Evolutionary conservation across 2,888 invertebrate species (phyloP), one percentile per base, ranked within the genome.

Genomic region (Orgyia antiqua): DNA sequence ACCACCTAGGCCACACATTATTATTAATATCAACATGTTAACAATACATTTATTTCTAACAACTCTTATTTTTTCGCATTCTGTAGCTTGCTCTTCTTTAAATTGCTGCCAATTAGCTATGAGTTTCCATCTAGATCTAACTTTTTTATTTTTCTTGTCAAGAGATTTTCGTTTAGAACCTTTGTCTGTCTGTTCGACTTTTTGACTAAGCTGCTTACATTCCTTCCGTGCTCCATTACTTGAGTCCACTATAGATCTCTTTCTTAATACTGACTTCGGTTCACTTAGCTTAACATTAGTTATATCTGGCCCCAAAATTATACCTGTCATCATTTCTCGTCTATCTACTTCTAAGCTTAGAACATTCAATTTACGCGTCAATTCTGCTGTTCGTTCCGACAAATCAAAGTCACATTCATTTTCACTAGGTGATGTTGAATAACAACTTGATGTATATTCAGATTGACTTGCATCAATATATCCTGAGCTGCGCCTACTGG

Each of bases 1-100:
- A 0, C 93, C 95, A 1, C 95, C 95, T 27, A 93, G 77, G 3
- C 95, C 95, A 54, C 93, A 92, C 47, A 92, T 87, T 33, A 94
- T 88, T 12, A 93, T 77, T 20, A 94, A 73, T 13, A 94, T 51
- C n/a, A 94, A 68, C 11, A 93, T 66, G 52, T 93, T 89, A 24
- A 89, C 87, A 31, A 92, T 59, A 65, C 95, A 95, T 49, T 87
- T 88, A 51, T 93, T 93, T 24, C 91, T 77, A 27, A 91, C 62
- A 9, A 71, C 58, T 28, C 76, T 75, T 9, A 94, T 87, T 42
- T 77, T 83, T 2, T 64, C 51, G 33, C 88, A 88, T 39, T 92
- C 90, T 0, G 67, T 51, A 2, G 87, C 87, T 58, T 91, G 88
- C 21, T 89, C 89, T 13, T 58, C 42, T 48, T 89, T 89, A 55